A percentile compares a stretch with the other conserved stretches of the same genome.
phyloP scores from a whole-genome alignment of 1,140 invertebrate genomes.

The Matsumurasca onukii region DNA sequence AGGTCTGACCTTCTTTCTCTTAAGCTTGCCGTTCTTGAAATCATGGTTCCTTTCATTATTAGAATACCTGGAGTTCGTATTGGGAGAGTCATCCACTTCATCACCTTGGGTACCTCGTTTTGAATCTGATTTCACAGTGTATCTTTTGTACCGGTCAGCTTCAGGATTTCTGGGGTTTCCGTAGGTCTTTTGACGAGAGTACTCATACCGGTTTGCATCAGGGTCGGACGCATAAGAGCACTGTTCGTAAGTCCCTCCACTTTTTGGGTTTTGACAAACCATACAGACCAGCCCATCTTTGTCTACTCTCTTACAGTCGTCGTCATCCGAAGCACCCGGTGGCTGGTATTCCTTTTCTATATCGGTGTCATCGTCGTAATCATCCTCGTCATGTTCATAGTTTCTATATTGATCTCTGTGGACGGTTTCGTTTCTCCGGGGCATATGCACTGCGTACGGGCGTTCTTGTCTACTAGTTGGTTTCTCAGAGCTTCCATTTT shows the following conservation, averaged over 20 bases:
- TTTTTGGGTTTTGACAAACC: conserved; percentile 65
- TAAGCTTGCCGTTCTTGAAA: conserved; percentile 14
- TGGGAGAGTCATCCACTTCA: conserved; percentile 25
- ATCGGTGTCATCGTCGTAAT: conserved; percentile 42
- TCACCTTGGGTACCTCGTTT: conserved; percentile 19
- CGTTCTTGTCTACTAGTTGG: no score
- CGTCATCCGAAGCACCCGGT: conserved; percentile 41
- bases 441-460: background rate
- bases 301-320: conserved; percentile 60
- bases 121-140: background rate
- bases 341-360: conserved; percentile 28
- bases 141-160: conserved; percentile 1
- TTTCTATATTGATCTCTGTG: conserved; percentile 35
- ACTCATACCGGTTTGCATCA: conserved; percentile 66
- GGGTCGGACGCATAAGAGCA: conserved; percentile 68
- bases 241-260: conserved; percentile 67
- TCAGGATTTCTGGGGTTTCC: conserved; percentile 43
- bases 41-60: conserved; percentile 25
- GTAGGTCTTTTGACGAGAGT: conserved; percentile 52
- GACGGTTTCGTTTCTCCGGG: background rate
- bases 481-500: no score
- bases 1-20: conserved; percentile 5
- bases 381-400: conserved; percentile 40
- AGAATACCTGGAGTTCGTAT: no score
- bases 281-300: conserved; percentile 64